phyloP scores from a whole-genome alignment of 2,797 vertebrate genomes.

The Prunella strophiata region DNA sequence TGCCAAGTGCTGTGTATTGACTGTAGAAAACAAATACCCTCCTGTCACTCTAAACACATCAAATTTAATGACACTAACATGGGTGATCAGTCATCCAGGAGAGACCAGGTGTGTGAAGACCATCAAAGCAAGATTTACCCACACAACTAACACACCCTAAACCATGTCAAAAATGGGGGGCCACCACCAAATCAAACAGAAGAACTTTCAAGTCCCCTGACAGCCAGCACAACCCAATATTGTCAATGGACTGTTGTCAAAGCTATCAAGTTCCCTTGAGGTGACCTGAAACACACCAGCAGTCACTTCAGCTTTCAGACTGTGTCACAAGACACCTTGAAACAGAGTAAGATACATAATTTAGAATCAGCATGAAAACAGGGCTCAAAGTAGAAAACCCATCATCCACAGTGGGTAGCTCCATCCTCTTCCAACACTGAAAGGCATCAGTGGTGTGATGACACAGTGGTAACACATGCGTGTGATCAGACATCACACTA shows the following conservation, averaged over 20 bases:
- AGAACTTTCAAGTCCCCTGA: background rate
- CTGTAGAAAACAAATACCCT: background rate
- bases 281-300: background rate
- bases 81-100: background rate
- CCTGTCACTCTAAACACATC: background rate
- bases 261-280: background rate
- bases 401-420: background rate
- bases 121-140: background rate
- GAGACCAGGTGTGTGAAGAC: background rate
- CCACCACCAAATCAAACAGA: background rate
- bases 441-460: background rate
- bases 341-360: background rate
- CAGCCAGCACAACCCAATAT: background rate
- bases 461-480: background rate
- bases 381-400: background rate
- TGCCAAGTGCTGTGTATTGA: rapidly evolving
- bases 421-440: background rate
- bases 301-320: background rate
- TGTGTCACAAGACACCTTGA: background rate
- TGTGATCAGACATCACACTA: background rate
- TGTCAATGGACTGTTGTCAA: background rate
- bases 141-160: background rate
- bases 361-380: background rate
- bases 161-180: background rate
- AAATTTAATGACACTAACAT: background rate